Percentiles rank a stretch among this genome's conserved stretches.
Conservation (phyloP, 2,113 vertebrate genomes). For the Ceuthmochares aereus region DNA sequence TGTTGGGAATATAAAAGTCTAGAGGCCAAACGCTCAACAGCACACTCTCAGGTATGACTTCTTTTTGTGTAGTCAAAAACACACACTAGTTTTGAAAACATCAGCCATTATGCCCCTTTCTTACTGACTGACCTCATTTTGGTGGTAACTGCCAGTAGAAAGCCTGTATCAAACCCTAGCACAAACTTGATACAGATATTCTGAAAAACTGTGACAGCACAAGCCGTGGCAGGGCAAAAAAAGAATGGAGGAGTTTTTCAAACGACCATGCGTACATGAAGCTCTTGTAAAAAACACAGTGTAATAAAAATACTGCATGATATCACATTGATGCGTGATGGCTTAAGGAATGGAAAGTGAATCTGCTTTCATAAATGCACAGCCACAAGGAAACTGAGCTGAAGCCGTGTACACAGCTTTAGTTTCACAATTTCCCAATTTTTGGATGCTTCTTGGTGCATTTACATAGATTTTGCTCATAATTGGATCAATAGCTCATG, state of each 20-base stretch:
- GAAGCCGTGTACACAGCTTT: not conserved
- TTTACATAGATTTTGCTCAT: not conserved
- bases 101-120: not conserved
- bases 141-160: not conserved
- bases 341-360: not conserved
- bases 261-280: fast-evolving
- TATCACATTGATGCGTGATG: not conserved
- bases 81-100: not conserved
- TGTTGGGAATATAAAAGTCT: not conserved
- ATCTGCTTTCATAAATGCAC: not conserved
- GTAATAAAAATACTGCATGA: not conserved
- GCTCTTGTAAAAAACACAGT: not conserved
- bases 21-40: not conserved
- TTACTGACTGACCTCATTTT: not conserved
- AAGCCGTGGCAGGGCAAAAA: not conserved
- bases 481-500: not conserved
- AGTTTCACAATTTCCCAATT: not conserved
- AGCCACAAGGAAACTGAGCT: not conserved
- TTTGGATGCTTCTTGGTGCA: not conserved
- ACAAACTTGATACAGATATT: not conserved
- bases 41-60: not conserved
- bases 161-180: not conserved
- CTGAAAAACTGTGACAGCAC: not conserved
- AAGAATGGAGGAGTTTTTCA: not conserved
- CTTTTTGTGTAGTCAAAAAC: not conserved